Conservation (phyloP, 2,888 invertebrate genomes). For the Scelioninae gen. 2 region DNA sequence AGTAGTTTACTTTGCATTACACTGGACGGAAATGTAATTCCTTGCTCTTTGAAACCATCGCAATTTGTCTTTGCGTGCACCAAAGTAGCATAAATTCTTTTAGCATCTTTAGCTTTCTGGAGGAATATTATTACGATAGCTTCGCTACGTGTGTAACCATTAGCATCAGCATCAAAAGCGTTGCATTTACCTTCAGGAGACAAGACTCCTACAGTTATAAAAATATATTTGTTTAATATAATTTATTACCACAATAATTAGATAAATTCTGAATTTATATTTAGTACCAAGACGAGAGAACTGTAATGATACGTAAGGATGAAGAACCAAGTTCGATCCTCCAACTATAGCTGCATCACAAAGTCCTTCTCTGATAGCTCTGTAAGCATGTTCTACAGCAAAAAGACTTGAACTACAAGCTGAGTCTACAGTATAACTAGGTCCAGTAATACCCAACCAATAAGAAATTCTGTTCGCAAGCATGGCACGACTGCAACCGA, state of each 20-base stretch:
- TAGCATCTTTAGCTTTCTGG: constrained; percentile 78
- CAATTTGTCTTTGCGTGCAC: constrained; percentile 79
- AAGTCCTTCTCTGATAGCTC: constrained; percentile 85
- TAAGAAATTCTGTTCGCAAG: constrained; percentile 92
- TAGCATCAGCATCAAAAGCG: constrained; percentile 89
- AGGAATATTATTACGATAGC: constrained; percentile 83
- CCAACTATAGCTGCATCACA: constrained; percentile 94
- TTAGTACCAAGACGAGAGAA: constrained; percentile 78
- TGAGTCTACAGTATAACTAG: constrained; percentile 91
- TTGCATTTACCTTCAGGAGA: constrained; percentile 92
- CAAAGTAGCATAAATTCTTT: constrained; percentile 76
- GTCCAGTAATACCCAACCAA: constrained; percentile 90
- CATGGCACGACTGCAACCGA: constrained; percentile 92
- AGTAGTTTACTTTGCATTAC: constrained; percentile 72
- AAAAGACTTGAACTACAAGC: constrained; percentile 94
- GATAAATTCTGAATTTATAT: neutral
- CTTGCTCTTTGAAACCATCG: constrained; percentile 77
- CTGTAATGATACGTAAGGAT: constrained; percentile 91
- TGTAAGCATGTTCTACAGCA: constrained; percentile 89
- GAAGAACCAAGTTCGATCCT: constrained; percentile 88
- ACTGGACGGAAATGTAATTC: constrained; percentile 73
- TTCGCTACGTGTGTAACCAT: constrained; percentile 91
- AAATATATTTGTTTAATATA: too few relatives aligned
- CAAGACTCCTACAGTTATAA: constrained; percentile 79
- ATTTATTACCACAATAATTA: too few relatives aligned